Conservation (phyloP, 2,888 invertebrate genomes). For the Clivina fossor region DNA sequence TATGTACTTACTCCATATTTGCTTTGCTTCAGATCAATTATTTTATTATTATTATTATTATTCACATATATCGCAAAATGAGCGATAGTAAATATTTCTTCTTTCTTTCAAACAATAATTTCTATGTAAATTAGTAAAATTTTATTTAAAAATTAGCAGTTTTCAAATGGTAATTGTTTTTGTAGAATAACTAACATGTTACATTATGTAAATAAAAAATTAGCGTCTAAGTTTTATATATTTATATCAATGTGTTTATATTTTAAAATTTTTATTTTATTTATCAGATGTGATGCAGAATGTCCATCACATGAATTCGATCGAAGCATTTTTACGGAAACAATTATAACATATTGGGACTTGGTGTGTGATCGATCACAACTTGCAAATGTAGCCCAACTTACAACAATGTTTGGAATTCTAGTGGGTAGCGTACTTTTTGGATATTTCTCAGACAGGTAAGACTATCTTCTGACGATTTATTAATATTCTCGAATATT, state of each 20-base stretch:
- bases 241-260: too few relatives aligned
- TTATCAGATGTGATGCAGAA: slow-evolving; percentile 48
- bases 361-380: slow-evolving; percentile 68
- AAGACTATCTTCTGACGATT: too few relatives aligned
- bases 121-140: not conserved
- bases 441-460: slow-evolving; percentile 78
- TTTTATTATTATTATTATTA: too few relatives aligned
- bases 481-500: not conserved
- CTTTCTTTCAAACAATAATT: too few relatives aligned
- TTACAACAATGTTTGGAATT: slow-evolving; percentile 76
- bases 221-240: too few relatives aligned
- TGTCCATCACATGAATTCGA: slow-evolving; percentile 65
- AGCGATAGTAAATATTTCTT: too few relatives aligned
- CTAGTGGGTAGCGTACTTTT: slow-evolving; percentile 74
- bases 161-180: too few relatives aligned
- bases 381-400: slow-evolving; percentile 74
- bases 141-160: not conserved
- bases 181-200: too few relatives aligned
- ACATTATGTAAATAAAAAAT: too few relatives aligned
- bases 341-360: slow-evolving; percentile 75
- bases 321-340: slow-evolving; percentile 66
- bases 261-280: too few relatives aligned
- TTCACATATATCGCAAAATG: too few relatives aligned
- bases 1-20: slow-evolving; percentile 43
- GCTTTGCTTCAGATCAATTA: too few relatives aligned